Conservation (phyloP, 1,140 invertebrate genomes). For the Zaprionus capensis region DNA sequence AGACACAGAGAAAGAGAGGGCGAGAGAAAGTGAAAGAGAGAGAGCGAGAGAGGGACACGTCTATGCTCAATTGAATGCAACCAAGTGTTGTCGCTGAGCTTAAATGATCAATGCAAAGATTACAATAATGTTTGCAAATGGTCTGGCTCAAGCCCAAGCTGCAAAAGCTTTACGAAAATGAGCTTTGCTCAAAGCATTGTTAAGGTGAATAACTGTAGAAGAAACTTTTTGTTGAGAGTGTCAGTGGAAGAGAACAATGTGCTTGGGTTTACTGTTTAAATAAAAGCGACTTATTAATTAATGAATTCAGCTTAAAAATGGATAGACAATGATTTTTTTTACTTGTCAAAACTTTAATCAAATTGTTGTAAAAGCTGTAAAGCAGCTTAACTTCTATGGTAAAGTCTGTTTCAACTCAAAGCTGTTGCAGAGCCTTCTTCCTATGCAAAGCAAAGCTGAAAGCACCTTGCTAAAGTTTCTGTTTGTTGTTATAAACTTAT, state of each 20-base stretch:
- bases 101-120: slow-evolving; percentile 9
- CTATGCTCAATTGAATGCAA: background rate
- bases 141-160: background rate
- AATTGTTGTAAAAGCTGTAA: background rate
- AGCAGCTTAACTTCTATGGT: background rate
- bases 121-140: slow-evolving; percentile 1
- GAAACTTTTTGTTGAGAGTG: too few species aligned
- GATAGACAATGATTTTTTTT: too few species aligned
- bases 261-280: too few species aligned
- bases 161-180: background rate
- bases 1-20: background rate
- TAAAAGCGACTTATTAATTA: too few species aligned
- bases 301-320: too few species aligned
- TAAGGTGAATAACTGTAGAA: background rate
- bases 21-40: background rate
- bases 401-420: too few species aligned
- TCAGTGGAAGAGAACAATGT: too few species aligned
- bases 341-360: too few species aligned
- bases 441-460: background rate
- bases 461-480: background rate
- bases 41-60: background rate
- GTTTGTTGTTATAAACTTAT: background rate
- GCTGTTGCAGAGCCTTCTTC: too few species aligned
- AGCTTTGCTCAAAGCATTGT: background rate
- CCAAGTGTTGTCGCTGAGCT: slow-evolving; percentile 4